Percentiles rank a stretch among this genome's conserved stretches.
These are phyloP conservation scores for Diorhabda elongata DNA, from an alignment of 1,140 invertebrate genomes.

Conservation along the genomic window DNA sequence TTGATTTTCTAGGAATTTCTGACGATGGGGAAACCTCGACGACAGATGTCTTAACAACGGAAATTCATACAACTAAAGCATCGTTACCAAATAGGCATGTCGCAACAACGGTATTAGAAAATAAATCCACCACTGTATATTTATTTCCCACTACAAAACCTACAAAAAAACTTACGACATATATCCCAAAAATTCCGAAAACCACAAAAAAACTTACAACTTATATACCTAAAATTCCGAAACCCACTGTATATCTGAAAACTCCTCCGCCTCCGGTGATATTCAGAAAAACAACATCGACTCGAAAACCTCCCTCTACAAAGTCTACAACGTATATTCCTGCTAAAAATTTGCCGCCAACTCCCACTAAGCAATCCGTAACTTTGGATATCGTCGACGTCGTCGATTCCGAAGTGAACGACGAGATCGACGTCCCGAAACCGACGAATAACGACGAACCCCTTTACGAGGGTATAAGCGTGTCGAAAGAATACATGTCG, in stretches of 20 bases:
- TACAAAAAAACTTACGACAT: conserved; percentile 8
- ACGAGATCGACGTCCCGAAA: conserved; percentile 16
- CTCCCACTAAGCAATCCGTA: background rate
- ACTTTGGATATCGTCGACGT: background rate
- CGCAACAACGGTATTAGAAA: too few species aligned
- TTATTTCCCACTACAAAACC: too few species aligned
- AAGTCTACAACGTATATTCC: conserved; percentile 4
- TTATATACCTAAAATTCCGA: too few species aligned
- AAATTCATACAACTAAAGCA: too few species aligned
- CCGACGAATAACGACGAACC: conserved; percentile 14
- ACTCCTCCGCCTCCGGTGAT: too few species aligned
- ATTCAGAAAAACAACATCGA: conserved; percentile 12
- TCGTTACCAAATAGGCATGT: too few species aligned
- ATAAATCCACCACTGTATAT: too few species aligned
- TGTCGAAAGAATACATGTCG: conserved; percentile 16
- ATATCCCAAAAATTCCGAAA: background rate
- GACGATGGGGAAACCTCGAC: too few species aligned
- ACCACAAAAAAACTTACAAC: too few species aligned
- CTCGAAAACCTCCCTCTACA: conserved; percentile 8
- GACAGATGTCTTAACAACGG: too few species aligned
- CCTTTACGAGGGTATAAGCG: conserved; percentile 14
- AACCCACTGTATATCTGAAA: too few species aligned
- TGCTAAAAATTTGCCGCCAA: background rate
- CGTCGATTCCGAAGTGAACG: background rate
- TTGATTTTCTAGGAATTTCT: too few species aligned